Conservation (phyloP, 1,140 invertebrate genomes). For the Steinernema khuongi region DNA sequence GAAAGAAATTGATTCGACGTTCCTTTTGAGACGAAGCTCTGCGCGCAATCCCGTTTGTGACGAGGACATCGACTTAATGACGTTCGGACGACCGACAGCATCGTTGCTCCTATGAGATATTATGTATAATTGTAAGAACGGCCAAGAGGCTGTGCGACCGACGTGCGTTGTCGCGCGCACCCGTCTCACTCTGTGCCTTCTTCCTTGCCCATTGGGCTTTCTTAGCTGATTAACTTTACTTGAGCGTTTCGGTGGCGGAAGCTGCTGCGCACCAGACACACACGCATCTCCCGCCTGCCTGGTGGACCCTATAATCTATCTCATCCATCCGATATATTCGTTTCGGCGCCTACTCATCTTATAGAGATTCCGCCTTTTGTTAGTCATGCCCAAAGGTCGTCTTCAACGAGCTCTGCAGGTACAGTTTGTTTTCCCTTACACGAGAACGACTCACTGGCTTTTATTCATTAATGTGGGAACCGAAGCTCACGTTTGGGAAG, state of each 20-base stretch:
- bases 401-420: background rate
- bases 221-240: slow-evolving; percentile 17
- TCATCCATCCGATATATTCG: background rate
- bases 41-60: background rate
- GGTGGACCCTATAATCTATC: slow-evolving; percentile 12
- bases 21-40: background rate
- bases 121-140: slow-evolving; percentile 9
- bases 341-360: background rate
- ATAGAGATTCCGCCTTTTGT: background rate
- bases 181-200: background rate
- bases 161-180: background rate
- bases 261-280: background rate
- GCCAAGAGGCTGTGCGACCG: background rate
- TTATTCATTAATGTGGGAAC: too few relatives aligned
- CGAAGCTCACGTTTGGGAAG: too few relatives aligned
- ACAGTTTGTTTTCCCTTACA: background rate
- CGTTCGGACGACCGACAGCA: background rate
- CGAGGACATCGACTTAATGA: slow-evolving; percentile 13
- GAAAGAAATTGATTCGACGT: background rate
- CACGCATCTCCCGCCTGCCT: background rate
- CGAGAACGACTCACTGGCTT: too few relatives aligned
- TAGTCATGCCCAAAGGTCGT: background rate
- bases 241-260: background rate
- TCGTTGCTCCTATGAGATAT: slow-evolving; percentile 2
- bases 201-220: background rate